Evolutionary conservation across 2,888 invertebrate species (phyloP).

Genomic region (Ophioninae sp.): DNA sequence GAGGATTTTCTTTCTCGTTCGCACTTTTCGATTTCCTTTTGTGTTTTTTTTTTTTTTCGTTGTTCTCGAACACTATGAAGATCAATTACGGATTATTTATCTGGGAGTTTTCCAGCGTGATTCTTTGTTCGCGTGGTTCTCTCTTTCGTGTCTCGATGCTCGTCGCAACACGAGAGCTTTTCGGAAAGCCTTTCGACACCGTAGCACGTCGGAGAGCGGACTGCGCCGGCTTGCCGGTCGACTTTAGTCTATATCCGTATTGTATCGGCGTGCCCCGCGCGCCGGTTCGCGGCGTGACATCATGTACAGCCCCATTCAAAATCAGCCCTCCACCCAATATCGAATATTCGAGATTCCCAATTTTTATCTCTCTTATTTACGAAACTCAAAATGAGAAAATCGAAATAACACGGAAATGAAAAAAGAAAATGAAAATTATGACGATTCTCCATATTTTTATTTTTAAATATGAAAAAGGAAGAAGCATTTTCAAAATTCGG

Average conservation of each 20-base stretch:
- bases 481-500: too few species aligned
- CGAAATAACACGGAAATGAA: too few species aligned
- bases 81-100: not conserved
- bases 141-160: conserved; percentile 32
- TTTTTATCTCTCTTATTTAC: not conserved
- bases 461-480: too few species aligned
- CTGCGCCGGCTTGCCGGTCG: conserved; percentile 69
- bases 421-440: too few species aligned
- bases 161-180: conserved; percentile 39
- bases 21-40: not conserved
- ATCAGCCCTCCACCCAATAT: not conserved
- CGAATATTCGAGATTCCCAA: not conserved
- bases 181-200: conserved; percentile 52
- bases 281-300: conserved; percentile 55
- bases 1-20: not conserved
- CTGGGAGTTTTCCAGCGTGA: conserved; percentile 5
- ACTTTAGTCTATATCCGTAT: conserved; percentile 72
- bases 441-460: too few species aligned
- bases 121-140: not conserved
- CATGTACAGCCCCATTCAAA: conserved; percentile 11
- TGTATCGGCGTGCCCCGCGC: conserved; percentile 57
- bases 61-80: not conserved
- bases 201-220: conserved; percentile 63
- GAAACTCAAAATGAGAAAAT: too few species aligned
- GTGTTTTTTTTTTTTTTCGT: not conserved